Base-by-base conservation (phyloP, 2,888 invertebrate genomes). In the Ennomos erosarius region DNA sequence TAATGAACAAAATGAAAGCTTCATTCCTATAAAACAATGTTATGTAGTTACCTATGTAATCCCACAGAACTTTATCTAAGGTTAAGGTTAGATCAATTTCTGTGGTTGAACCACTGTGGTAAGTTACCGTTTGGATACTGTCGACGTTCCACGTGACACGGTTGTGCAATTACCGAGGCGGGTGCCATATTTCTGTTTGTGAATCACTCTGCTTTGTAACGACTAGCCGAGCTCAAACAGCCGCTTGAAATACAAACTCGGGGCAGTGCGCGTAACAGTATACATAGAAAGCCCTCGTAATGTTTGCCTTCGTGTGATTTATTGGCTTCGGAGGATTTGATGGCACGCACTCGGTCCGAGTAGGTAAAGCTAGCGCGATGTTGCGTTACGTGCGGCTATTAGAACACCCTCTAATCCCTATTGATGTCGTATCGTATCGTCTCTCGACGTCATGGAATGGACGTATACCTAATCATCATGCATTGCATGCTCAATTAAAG, bases 291-390 rank as follows among this genome's bases (percentile, higher is more conserved):
- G 80, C 85, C 87, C 84, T 87, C 82, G 81, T 78, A 79, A 76
- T 90, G 91, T 91, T 91, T 92, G 87, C 87, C 80, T 92, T 88
- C 92, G 92, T 93, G 92, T 92, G 92, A 91, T 92, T 91, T 92
- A 93, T 92, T 88, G 90, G 90, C 89, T 90, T 88, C 90, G 85
- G 75, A 76, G 92, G 92, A 91, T 93, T 92, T 92, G 85, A 82
- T 84, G 82, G 78, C 89, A 88, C 88, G 88, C 87, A 86, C 78
- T 77, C 75, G 73, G 73, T 73, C 68, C 72, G 73, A 75, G 69
- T 73, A 72, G 75, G 69, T 73, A 69, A 68, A 70, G 67, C 44
- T 33, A 45, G 38, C 67, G 74, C 74, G 85, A 89, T 90, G 85
- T 90, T 81, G 77, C 76, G 82, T 90, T 90, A 88, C 90, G 76